Evolutionary conservation across 2,888 invertebrate species (phyloP).

Genomic region (Mesochorus sp.): DNA sequence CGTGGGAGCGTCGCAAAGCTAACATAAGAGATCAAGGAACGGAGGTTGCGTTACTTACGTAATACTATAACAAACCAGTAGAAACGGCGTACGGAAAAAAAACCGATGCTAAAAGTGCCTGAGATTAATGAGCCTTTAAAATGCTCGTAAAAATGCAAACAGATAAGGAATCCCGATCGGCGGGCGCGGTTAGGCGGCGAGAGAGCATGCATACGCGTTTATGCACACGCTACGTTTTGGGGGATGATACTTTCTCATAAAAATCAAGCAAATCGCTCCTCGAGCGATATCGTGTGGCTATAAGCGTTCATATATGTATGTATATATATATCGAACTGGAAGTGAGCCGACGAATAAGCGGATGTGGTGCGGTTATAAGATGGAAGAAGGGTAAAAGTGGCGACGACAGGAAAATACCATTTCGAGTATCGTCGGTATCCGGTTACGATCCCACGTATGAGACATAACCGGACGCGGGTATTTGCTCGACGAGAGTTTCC

Average conservation of each 20-base stretch:
- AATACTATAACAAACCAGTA: no score
- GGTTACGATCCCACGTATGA: slow-evolving; percentile 58
- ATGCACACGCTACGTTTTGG: slow-evolving; percentile 11
- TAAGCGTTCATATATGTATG: background rate
- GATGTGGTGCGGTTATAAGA: slow-evolving; percentile 42
- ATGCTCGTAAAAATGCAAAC: slow-evolving; percentile 69
- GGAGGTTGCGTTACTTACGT: no score
- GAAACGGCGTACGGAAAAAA: background rate
- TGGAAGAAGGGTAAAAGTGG: slow-evolving; percentile 43
- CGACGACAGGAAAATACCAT: slow-evolving; percentile 57
- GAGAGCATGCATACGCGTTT: slow-evolving; percentile 28
- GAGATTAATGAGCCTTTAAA: slow-evolving; percentile 73
- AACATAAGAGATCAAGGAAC: no score
- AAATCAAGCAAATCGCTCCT: slow-evolving; percentile 44
- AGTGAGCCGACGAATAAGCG: slow-evolving; percentile 18
- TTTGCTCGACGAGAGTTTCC: slow-evolving; percentile 58
- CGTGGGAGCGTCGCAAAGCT: no score
- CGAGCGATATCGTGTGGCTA: slow-evolving; percentile 1
- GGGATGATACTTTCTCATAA: slow-evolving; percentile 23
- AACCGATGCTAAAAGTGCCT: slow-evolving; percentile 19
- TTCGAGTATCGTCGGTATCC: slow-evolving; percentile 60
- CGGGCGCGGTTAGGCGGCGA: slow-evolving; percentile 45
- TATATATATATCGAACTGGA: background rate
- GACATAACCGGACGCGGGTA: slow-evolving; percentile 60
- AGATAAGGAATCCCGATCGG: slow-evolving; percentile 69